Base-by-base conservation (phyloP, 2,888 invertebrate genomes). In the Steinernema carpocapsae region DNA sequence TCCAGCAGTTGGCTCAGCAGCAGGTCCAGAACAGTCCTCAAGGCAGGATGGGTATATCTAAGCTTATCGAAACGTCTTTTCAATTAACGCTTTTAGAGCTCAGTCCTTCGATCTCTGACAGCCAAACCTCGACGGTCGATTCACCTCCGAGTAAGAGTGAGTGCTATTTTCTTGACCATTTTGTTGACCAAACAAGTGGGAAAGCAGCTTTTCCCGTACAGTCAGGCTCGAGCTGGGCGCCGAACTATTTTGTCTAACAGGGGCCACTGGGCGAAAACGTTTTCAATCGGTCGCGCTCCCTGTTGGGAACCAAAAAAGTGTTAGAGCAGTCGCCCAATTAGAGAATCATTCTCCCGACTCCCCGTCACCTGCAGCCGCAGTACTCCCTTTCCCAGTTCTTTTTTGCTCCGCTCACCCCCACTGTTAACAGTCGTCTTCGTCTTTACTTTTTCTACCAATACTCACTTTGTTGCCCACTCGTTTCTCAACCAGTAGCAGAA, bases 281-380 rank as follows among this genome's bases (percentile, higher is more conserved):
- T 37, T 22, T 52, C 52, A 48, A 10, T 19, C 24, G 52, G 1
- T 4, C 19, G 52, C 24, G 22, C 22, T 3, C 37, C 10, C 37
- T 4, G 7, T 7, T 64, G 64, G 64, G 64, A 64, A 37, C 37
- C 37, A 37, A 10, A 37, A 64, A 32, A 29, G 7, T 32, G 26
- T 17, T 17, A 4, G 64, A 64, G 32, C 64, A 19, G 14, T n/a
- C n/a, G 29, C 32, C 64, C 64, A 64, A 64, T 64, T 64, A 64
- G 48, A 29, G 64, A 64, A 64, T 64, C 64, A 64, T n/a, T 64
- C 32, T 64, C 26, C 32, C 64, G 32, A 32, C 64, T 37, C 37
- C 37, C 4, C 37, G 37, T 4, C 64, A 64, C 32, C 32, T 32
- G 64, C 64, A 4, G 14, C 64, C 17, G 10, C 37, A 37, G 3